These are phyloP conservation scores for Orthonyx spaldingii DNA, from an alignment of 2,113 vertebrate species.

Conservation along the genomic window DNA sequence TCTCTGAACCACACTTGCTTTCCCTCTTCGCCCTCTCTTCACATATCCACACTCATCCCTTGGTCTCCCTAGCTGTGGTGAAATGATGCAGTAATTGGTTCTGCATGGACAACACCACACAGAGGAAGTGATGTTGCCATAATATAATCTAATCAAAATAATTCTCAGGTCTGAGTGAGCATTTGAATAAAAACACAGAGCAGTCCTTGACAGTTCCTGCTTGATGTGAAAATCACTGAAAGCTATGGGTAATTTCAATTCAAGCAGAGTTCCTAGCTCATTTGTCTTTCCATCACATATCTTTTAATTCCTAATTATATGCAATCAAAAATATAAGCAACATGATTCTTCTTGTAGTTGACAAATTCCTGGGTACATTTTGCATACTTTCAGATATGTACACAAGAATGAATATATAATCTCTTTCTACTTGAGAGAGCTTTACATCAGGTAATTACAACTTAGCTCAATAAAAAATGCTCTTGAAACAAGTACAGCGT, in stretches of 20 bases:
- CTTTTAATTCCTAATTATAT: conserved; percentile 53
- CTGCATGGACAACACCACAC: neutral
- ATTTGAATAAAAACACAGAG: neutral
- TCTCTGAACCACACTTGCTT: neutral
- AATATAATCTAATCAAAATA: conserved; percentile 42
- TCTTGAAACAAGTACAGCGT: neutral
- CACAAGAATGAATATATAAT: neutral
- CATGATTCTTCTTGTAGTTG: conserved; percentile 52
- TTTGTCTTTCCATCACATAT: conserved; percentile 13
- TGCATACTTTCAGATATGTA: neutral
- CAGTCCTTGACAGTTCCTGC: neutral
- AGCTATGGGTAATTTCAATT: conserved; percentile 19
- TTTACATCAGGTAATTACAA: conserved; percentile 48
- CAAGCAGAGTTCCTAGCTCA: neutral
- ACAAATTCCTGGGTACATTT: conserved; percentile 36
- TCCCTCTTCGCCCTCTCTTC: neutral
- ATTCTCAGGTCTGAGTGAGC: conserved; percentile 11
- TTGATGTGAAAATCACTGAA: conserved; percentile 20
- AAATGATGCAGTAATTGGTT: conserved; percentile 16
- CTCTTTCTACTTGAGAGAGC: neutral
- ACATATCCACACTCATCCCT: neutral
- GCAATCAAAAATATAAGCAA: conserved; percentile 32
- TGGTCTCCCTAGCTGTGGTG: neutral
- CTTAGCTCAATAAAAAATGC: conserved; percentile 8
- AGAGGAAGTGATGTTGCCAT: neutral